Evolutionary conservation across 2,797 vertebrate genomes (phyloP), one percentile per base, ranked within the genome.

Genomic region (Acipenser oxyrinchus): DNA sequence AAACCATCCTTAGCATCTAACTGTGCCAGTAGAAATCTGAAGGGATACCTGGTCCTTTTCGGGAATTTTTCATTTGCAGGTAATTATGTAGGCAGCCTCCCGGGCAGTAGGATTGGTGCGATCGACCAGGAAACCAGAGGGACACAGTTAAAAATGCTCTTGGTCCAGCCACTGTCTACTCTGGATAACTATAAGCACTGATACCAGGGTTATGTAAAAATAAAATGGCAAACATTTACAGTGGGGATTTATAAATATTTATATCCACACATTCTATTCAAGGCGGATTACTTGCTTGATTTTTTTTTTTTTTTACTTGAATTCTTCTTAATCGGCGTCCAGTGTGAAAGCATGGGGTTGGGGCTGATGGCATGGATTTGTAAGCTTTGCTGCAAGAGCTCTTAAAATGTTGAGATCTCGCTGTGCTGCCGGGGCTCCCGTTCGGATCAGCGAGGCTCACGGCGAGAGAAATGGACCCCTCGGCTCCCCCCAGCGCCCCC

Each of bases 331-430:
- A 64, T 75, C 67, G 12, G 78, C n/a, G 55, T 12, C 55, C 13
- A 58, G 55, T 58, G 55, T n/a, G 55, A 58, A 4, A 58, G 10
- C 12, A 3, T 13, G 5, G 12, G 12, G 55, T 6, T 58, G 3
- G 12, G 12, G 55, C 8, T 58, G 55, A 70, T 70, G 76, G 69
- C 76, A 81, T 84, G 84, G 83, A 84, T 83, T 78, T 82, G 51
- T 58, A 58, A 58, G 55, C 55, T 58, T 58, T 58, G 55, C 55
- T 10, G 55, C 55, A 58, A 58, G 55, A 58, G 55, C 55, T 70
- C 37, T 88, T 96, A 97, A 97, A 88, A 97, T 98, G 95, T 93
- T 95, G 94, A 95, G 89, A 87, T 91, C 89, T 91, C 91, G 93
- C 93, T 87, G 74, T 84, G 87, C 82, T 86, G 91, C 92, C 87